A percentile compares a stretch with the other conserved stretches of the same genome.
Evolutionary conservation across 1,140 invertebrate species (phyloP).

Genomic region (Artemia franciscana): DNA sequence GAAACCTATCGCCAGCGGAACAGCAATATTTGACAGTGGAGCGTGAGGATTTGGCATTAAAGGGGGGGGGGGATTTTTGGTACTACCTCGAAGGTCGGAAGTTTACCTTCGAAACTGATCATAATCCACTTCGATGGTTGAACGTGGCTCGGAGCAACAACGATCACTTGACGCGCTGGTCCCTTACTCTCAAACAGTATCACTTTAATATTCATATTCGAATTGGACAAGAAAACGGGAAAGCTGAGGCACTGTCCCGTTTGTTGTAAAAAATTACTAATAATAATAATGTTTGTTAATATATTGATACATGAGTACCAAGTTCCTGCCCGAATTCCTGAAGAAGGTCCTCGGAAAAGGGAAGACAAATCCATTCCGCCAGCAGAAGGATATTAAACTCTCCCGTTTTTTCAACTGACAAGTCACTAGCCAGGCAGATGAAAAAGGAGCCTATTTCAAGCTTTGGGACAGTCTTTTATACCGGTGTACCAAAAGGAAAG

Average conservation of each 20-base stretch:
- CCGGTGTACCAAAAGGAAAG: too few species aligned
- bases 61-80: slow-evolving; percentile 17
- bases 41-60: slow-evolving; percentile 17
- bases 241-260: not conserved
- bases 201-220: not conserved
- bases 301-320: too few species aligned
- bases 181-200: not conserved
- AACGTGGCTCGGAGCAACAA: not conserved
- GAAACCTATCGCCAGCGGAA: slow-evolving; percentile 18
- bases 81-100: slow-evolving; percentile 17
- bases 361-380: too few species aligned
- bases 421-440: too few species aligned
- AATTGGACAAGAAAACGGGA: not conserved
- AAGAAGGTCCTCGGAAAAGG: too few species aligned
- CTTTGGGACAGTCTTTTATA: too few species aligned
- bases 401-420: too few species aligned
- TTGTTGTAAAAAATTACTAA: too few species aligned
- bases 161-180: not conserved
- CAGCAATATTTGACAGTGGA: slow-evolving; percentile 21
- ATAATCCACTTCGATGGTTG: slow-evolving; percentile 16
- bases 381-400: too few species aligned
- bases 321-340: too few species aligned
- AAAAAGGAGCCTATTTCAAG: too few species aligned
- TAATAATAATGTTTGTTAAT: too few species aligned
- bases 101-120: slow-evolving; percentile 20